Conservation (phyloP, 2,113 vertebrate genomes). For the Podiceps cristatus region DNA sequence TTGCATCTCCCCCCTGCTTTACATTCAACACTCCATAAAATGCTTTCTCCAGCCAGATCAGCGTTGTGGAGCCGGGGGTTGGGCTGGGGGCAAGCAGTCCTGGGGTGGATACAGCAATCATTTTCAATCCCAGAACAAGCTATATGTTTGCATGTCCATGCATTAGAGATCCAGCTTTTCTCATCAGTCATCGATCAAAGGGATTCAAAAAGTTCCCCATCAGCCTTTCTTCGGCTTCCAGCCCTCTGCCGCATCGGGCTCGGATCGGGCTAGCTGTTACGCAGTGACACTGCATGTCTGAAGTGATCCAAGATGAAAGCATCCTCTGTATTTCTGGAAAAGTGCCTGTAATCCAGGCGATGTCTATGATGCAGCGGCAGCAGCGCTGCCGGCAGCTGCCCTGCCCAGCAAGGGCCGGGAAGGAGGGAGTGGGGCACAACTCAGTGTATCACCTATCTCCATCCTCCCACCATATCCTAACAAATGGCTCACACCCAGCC, state of each 20-base stretch:
- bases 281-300: not conserved
- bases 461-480: not conserved
- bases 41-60: not conserved
- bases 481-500: not conserved
- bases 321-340: not conserved
- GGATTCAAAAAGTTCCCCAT: not conserved
- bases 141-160: not conserved
- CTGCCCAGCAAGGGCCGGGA: not conserved
- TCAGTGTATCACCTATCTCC: not conserved
- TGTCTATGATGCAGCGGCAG: not conserved
- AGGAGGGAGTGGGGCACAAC: not conserved
- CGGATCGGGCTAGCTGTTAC: not conserved
- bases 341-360: not conserved
- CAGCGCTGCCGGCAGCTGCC: not conserved
- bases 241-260: not conserved
- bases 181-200: not conserved
- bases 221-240: not conserved
- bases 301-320: not conserved
- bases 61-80: accelerated
- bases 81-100: not conserved
- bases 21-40: not conserved
- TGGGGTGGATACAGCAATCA: not conserved
- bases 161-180: not conserved
- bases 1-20: not conserved
- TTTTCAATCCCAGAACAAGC: not conserved